A percentile compares a stretch with the other conserved stretches of the same genome.
These are phyloP conservation scores for Sphecodes monilicornis DNA, from an alignment of 2,888 invertebrate species.

Conservation along the genomic window DNA sequence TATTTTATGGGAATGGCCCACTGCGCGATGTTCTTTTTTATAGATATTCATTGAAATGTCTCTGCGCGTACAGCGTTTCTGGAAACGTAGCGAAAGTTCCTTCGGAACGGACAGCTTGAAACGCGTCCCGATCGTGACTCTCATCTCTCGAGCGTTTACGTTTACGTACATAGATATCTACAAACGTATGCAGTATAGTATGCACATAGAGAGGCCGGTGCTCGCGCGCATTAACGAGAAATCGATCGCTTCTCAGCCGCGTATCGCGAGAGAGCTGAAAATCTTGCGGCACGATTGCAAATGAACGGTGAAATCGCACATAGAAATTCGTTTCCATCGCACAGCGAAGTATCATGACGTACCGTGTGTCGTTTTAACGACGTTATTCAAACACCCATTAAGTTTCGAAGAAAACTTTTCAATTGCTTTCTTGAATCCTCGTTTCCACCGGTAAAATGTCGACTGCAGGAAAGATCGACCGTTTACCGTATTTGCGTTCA, in stretches of 20 bases:
- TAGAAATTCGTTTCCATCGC: constrained; percentile 40
- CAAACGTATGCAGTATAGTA: not conserved
- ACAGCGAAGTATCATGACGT: not conserved
- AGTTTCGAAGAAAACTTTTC: not conserved
- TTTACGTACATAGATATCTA: not conserved
- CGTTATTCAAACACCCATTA: constrained; percentile 4
- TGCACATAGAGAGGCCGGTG: not conserved
- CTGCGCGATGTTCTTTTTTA: not conserved
- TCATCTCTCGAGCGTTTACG: constrained; percentile 20
- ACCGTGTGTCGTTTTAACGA: not conserved
- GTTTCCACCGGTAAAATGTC: not conserved
- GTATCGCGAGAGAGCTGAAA: constrained; percentile 15
- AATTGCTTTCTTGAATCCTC: not conserved
- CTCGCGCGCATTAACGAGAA: constrained; percentile 49
- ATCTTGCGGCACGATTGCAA: constrained; percentile 24
- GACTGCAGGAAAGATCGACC: not conserved
- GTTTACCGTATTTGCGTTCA: not conserved
- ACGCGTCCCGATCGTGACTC: constrained; percentile 20
- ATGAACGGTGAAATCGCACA: constrained; percentile 44
- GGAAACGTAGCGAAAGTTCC: constrained; percentile 33
- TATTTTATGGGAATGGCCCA: not conserved
- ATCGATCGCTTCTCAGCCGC: constrained; percentile 39
- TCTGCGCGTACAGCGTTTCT: not conserved
- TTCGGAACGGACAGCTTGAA: constrained; percentile 9
- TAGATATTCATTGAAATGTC: not conserved